These are phyloP conservation scores for Mya arenaria DNA, from an alignment of 1,140 invertebrate genomes.

Conservation along the genomic window DNA sequence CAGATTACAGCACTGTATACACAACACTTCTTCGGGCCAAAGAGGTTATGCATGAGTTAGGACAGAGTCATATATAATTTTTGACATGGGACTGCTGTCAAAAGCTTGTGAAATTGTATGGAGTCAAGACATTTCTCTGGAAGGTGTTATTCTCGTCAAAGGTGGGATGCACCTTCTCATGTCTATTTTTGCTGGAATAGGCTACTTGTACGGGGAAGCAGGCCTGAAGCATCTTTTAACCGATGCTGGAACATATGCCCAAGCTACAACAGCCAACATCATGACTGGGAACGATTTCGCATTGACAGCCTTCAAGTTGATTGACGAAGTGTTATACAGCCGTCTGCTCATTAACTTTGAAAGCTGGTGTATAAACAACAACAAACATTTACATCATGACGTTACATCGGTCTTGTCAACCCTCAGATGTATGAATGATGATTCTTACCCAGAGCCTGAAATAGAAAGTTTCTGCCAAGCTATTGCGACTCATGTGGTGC, in stretches of 20 bases:
- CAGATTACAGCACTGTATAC: slow-evolving; percentile 16
- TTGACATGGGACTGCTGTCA: slow-evolving; percentile 19
- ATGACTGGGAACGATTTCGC: slow-evolving; percentile 22
- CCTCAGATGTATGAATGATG: no score
- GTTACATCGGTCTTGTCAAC: no score
- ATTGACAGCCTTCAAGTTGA: slow-evolving; percentile 1
- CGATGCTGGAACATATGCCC: slow-evolving; percentile 4
- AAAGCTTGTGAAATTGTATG: slow-evolving; percentile 30
- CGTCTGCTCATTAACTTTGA: no score
- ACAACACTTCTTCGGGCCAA: slow-evolving; percentile 11
- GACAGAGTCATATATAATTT: background rate
- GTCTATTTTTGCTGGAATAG: background rate
- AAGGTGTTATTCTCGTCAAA: slow-evolving; percentile 18
- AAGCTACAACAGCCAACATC: slow-evolving; percentile 3
- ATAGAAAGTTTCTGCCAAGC: no score
- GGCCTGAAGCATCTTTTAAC: slow-evolving; percentile 10
- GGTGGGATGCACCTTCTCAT: slow-evolving; percentile 38
- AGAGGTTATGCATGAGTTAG: background rate
- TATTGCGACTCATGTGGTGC: no score
- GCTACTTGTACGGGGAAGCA: slow-evolving; percentile 4
- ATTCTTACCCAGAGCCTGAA: no score
- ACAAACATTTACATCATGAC: slow-evolving; percentile 8
- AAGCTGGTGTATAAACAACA: no score
- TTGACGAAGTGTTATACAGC: slow-evolving; percentile 24
- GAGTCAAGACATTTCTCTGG: background rate